phyloP scores from a whole-genome alignment of 2,888 invertebrate genomes.

The Meteorus cinctellus region DNA sequence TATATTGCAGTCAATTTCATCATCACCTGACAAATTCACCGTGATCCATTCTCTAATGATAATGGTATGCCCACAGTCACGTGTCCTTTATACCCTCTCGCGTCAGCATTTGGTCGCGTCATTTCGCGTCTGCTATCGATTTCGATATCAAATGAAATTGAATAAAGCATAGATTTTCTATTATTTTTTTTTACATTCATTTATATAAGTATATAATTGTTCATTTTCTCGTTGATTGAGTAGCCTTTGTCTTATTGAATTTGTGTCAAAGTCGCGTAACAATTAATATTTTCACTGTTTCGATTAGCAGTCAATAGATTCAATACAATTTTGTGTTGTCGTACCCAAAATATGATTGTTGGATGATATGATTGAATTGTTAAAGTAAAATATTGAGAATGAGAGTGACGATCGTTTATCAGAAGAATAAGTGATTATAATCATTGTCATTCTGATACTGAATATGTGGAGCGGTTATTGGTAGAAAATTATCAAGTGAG shows the following conservation, averaged over 20 bases:
- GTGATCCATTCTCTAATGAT: constrained; percentile 14
- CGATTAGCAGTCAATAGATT: too few relatives aligned
- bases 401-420: neutral
- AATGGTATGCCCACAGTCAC: constrained; percentile 32
- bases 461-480: constrained; percentile 36
- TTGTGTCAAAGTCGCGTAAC: too few relatives aligned
- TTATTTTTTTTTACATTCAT: too few relatives aligned
- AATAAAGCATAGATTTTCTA: too few relatives aligned
- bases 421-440: constrained; percentile 7
- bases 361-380: too few relatives aligned
- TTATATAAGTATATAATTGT: too few relatives aligned
- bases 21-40: constrained; percentile 3
- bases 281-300: too few relatives aligned
- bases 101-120: neutral
- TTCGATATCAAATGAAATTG: neutral
- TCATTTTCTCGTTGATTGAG: too few relatives aligned
- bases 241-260: too few relatives aligned
- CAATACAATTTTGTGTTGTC: too few relatives aligned
- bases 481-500: constrained; percentile 37
- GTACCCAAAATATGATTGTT: too few relatives aligned
- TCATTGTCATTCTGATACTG: constrained; percentile 26
- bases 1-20: constrained; percentile 9
- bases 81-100: constrained; percentile 19
- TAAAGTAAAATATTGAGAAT: neutral
- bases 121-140: neutral